Conservation (phyloP, 2,888 invertebrate species). For the Peribatodes rhomboidaria region DNA sequence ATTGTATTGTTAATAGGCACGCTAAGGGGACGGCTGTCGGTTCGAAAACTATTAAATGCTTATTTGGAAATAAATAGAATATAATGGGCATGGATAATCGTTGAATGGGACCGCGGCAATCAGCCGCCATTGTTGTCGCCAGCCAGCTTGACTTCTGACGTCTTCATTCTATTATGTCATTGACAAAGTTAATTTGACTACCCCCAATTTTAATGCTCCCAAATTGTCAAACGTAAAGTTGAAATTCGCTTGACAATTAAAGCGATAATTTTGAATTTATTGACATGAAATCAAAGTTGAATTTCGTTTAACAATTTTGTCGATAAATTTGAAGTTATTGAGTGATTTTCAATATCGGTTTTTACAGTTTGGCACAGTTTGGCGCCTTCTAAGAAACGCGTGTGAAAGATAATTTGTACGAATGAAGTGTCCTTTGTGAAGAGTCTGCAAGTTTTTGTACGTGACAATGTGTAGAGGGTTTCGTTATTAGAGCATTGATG, state of each 20-base stretch:
- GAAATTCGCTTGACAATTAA: conserved; percentile 38
- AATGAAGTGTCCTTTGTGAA: conserved; percentile 60
- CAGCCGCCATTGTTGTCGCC: conserved; percentile 74
- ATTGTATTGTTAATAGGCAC: conserved; percentile 86
- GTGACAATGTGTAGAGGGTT: conserved; percentile 34
- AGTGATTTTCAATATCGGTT: conserved; percentile 52
- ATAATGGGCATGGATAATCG: conserved; percentile 84
- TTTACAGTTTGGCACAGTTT: conserved; percentile 53
- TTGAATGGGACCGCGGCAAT: conserved; percentile 78
- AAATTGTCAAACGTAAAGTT: conserved; percentile 39
- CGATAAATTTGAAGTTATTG: conserved; percentile 30
- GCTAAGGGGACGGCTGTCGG: conserved; percentile 74
- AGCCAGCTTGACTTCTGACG: conserved; percentile 75
- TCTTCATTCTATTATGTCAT: conserved; percentile 67
- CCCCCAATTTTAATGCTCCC: conserved; percentile 41
- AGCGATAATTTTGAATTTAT: conserved; percentile 29
- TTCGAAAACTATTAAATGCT: conserved; percentile 83
- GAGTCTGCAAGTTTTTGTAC: conserved; percentile 23
- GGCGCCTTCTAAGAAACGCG: conserved; percentile 73
- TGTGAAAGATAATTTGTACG: conserved; percentile 74
- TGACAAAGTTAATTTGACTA: conserved; percentile 54
- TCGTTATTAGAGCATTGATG: conserved; percentile 34
- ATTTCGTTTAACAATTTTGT: conserved; percentile 35
- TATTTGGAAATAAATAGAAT: conserved; percentile 86
- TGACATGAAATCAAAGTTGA: conserved; percentile 44